Conservation (phyloP, 2,797 vertebrate genomes). For the Pterois miles region DNA sequence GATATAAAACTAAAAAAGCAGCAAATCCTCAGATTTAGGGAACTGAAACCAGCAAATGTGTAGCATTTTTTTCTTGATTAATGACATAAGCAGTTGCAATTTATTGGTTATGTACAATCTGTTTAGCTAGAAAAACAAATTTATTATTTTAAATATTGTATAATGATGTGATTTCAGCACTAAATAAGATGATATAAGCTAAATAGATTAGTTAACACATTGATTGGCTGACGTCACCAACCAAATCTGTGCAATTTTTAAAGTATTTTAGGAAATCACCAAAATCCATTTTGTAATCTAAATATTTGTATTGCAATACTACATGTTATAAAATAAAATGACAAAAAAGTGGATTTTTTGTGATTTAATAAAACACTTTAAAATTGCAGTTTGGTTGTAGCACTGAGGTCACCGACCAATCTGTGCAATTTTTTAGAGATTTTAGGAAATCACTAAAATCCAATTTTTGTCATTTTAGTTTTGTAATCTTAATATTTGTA, state of each 20-base stretch:
- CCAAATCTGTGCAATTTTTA: neutral
- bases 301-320: neutral
- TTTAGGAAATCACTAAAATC: neutral
- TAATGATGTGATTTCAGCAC: neutral
- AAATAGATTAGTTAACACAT: neutral
- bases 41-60: neutral
- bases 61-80: neutral
- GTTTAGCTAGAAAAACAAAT: neutral
- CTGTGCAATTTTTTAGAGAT: neutral
- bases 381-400: too few species aligned
- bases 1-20: neutral
- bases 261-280: neutral
- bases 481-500: too few species aligned
- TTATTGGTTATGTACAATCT: neutral
- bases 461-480: neutral
- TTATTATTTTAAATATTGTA: neutral
- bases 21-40: neutral
- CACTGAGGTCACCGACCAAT: neutral
- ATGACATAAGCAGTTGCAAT: neutral
- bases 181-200: neutral
- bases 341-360: too few species aligned
- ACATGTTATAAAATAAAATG: too few species aligned
- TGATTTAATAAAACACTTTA: too few species aligned
- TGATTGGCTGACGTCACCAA: too few species aligned
- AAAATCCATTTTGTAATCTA: too few species aligned